phyloP scores from a whole-genome alignment of 2,113 vertebrate genomes.

The Ahaetulla prasina region DNA sequence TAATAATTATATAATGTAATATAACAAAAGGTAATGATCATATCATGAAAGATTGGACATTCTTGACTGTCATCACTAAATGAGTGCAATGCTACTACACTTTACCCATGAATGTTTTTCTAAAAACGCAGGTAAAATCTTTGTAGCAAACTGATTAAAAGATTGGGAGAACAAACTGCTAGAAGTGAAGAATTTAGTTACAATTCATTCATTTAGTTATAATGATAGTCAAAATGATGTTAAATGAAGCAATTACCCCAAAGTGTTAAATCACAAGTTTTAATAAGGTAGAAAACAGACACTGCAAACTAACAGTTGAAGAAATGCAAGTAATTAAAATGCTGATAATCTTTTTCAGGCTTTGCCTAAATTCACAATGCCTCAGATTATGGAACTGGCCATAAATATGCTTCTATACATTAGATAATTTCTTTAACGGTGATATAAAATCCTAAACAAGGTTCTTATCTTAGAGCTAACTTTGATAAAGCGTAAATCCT shows the following conservation, averaged over 20 bases:
- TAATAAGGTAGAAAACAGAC: neutral
- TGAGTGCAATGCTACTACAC: neutral
- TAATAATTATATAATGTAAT: neutral
- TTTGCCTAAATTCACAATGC: neutral
- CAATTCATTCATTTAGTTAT: neutral
- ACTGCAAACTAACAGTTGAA: neutral
- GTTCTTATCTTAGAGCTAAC: constrained; percentile 4
- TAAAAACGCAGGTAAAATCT: neutral
- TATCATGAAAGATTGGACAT: neutral
- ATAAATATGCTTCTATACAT: neutral
- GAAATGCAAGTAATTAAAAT: neutral
- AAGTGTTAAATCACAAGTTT: neutral
- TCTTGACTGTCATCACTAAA: neutral
- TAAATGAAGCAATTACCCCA: neutral
- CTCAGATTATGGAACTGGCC: neutral
- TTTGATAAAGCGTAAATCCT: neutral
- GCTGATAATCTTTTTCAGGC: neutral
- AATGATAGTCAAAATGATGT: neutral
- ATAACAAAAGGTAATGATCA: neutral
- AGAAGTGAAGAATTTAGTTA: neutral
- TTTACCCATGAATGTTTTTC: neutral
- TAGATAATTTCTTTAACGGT: neutral
- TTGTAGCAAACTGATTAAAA: neutral
- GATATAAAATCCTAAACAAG: neutral
- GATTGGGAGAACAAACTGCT: neutral